Conservation (phyloP, 2,888 invertebrate genomes). For the Sericinus montela region DNA sequence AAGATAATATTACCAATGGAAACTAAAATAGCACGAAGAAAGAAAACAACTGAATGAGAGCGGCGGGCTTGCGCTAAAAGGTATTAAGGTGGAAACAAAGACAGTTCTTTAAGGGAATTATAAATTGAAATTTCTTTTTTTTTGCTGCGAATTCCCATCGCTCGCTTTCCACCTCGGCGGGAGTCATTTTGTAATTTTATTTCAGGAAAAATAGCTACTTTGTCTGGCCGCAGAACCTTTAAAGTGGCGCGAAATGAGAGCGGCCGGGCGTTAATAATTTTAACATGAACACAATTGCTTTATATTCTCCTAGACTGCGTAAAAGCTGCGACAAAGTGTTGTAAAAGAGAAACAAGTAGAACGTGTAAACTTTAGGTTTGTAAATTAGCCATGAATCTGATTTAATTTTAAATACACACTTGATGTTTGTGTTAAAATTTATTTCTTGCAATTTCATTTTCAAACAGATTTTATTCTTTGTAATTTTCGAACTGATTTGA, state of each 20-base stretch:
- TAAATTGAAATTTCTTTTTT: slow-evolving; percentile 7
- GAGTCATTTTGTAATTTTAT: slow-evolving; percentile 6
- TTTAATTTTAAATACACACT: too few species aligned
- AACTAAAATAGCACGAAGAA: slow-evolving; percentile 9
- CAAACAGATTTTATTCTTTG: too few species aligned
- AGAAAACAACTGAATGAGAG: slow-evolving; percentile 6
- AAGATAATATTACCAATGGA: slow-evolving; percentile 16
- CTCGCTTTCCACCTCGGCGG: neutral
- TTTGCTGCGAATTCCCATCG: neutral
- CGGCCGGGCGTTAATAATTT: slow-evolving; percentile 13
- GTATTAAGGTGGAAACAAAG: slow-evolving; percentile 11
- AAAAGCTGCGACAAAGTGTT: slow-evolving; percentile 12
- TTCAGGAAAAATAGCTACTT: slow-evolving; percentile 1
- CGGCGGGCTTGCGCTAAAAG: slow-evolving; percentile 2
- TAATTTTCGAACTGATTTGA: too few species aligned
- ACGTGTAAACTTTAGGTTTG: too few species aligned
- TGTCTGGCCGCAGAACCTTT: slow-evolving; percentile 6
- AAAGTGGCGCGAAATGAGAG: slow-evolving; percentile 13
- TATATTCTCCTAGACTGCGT: slow-evolving; percentile 9
- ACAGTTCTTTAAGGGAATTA: slow-evolving; percentile 14
- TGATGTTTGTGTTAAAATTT: too few species aligned
- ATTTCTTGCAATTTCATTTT: too few species aligned
- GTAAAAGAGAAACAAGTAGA: slow-evolving; percentile 5
- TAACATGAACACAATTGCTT: slow-evolving; percentile 7
- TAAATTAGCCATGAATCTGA: too few species aligned